A percentile compares a stretch with the other conserved stretches of the same genome.
phyloP scores from a whole-genome alignment of 23 tunicate species.

The Halocynthia roretzi region DNA sequence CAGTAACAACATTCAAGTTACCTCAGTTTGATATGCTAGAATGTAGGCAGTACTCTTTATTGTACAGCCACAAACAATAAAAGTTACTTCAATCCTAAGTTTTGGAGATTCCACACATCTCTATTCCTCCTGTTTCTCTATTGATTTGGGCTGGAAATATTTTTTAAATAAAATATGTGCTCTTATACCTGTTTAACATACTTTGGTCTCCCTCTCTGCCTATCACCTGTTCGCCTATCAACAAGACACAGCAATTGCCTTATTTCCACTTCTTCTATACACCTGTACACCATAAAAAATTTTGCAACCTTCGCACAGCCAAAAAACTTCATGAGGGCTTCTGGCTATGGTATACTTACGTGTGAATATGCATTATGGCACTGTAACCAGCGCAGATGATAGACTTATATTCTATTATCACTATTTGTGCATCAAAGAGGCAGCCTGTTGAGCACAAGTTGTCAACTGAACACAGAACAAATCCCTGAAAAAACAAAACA shows the following conservation, averaged over 20 bases:
- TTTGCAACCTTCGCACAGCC: neutral
- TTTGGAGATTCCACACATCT: no score
- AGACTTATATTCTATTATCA: slow-evolving; percentile 89
- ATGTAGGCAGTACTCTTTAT: no score
- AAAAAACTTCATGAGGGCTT: neutral
- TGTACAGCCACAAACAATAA: no score
- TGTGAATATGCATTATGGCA: slow-evolving; percentile 94
- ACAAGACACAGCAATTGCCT: slow-evolving; percentile 50
- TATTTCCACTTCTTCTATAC: slow-evolving; percentile 88
- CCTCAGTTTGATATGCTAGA: no score
- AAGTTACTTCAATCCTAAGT: no score
- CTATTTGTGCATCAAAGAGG: slow-evolving; percentile 85
- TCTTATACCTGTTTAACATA: slow-evolving; percentile 83
- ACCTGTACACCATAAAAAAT: slow-evolving; percentile 23
- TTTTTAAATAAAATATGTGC: no score
- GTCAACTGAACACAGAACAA: slow-evolving; percentile 81
- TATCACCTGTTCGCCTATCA: slow-evolving; percentile 88
- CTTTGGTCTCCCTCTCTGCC: slow-evolving; percentile 52
- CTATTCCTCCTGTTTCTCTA: no score
- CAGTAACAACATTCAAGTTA: no score
- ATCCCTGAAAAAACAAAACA: slow-evolving; percentile 55
- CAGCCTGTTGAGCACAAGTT: slow-evolving; percentile 67
- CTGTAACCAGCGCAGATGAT: slow-evolving; percentile 94
- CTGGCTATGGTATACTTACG: slow-evolving; percentile 47
- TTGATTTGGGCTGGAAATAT: no score